Percentiles rank a stretch among this genome's conserved stretches.
phyloP scores from a whole-genome alignment of 1,140 invertebrate genomes.

The Carposina sasakii region DNA sequence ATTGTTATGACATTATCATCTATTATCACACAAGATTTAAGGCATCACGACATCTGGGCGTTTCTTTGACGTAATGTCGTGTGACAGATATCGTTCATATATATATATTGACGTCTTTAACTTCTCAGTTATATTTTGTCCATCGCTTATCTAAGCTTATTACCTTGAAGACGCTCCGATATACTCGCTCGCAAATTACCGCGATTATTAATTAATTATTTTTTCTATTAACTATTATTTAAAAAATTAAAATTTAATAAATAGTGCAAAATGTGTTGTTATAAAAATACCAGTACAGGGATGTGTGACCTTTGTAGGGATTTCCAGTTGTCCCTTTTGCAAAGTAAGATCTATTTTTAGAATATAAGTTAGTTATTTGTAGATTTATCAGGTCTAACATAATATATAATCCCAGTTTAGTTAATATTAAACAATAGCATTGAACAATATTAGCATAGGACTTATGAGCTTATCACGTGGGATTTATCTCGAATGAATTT shows the following conservation, averaged over 20 bases:
- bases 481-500: too few species aligned
- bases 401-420: too few species aligned
- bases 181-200: constrained; percentile 43
- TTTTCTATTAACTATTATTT: constrained; percentile 16
- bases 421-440: too few species aligned
- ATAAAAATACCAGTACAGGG: constrained; percentile 43
- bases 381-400: too few species aligned
- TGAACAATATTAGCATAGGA: too few species aligned
- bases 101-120: constrained; percentile 64
- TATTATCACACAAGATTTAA: constrained; percentile 53
- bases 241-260: not conserved
- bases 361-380: too few species aligned
- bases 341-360: constrained; percentile 66
- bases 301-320: constrained; percentile 63
- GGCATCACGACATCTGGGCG: constrained; percentile 63
- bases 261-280: constrained; percentile 60
- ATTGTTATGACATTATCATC: constrained; percentile 51
- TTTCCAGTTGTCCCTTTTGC: constrained; percentile 53
- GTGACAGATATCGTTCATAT: constrained; percentile 62
- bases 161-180: constrained; percentile 62
- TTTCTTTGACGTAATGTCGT: constrained; percentile 68
- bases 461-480: too few species aligned
- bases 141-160: constrained; percentile 65
- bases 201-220: constrained; percentile 24
- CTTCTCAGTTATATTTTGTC: constrained; percentile 58